Base-by-base conservation (phyloP, 2,888 invertebrate genomes). In the Sericinus montela region DNA sequence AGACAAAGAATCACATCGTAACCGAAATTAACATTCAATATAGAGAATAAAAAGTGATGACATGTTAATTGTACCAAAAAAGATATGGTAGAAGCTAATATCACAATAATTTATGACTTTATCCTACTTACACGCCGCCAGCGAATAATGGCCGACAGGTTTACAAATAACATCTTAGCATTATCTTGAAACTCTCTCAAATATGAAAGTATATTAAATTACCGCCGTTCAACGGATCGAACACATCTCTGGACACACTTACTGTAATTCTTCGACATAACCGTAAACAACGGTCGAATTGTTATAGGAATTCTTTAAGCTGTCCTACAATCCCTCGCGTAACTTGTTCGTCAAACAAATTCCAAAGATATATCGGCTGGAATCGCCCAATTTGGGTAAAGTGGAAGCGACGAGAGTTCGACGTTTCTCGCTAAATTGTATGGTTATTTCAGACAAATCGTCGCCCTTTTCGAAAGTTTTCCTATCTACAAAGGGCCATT, bases 391-490 rank as follows among this genome's bases (percentile, higher is more conserved):
- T 87, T 86, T 81, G 69, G 75, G 75, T 73, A 82, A 83, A 86
- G 83, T 85, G 79, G 76, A 70, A 74, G 72, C 77, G 80, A 74
- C 75, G 74, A 77, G 75, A 81, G 72, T 85, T 86, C 81, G 81
- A 84, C 79, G 63, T 76, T 74, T 75, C 73, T 66, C 67, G 75
- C 74, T 73, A 81, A 81, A 83, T 81, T 82, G 80, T 81, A 81
- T 79, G 80, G 80, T 80, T 84, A 81, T 87, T 85, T 83, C 74
- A 82, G 81, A 86, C 83, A 85, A 84, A 88, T 87, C 74, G 78
- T 69, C 74, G 71, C 75, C 75, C 76, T 78, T 77, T 69, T n/a
- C 73, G 71, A 71, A 72, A 75, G 72, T 81, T 79, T 74, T 68
- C 77, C 76, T 80, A 79, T 84, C 80, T 76, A 74, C 72, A 78